These are phyloP conservation scores for Archivesica marissinica DNA, from an alignment of 1,140 invertebrate species.

Conservation along the genomic window DNA sequence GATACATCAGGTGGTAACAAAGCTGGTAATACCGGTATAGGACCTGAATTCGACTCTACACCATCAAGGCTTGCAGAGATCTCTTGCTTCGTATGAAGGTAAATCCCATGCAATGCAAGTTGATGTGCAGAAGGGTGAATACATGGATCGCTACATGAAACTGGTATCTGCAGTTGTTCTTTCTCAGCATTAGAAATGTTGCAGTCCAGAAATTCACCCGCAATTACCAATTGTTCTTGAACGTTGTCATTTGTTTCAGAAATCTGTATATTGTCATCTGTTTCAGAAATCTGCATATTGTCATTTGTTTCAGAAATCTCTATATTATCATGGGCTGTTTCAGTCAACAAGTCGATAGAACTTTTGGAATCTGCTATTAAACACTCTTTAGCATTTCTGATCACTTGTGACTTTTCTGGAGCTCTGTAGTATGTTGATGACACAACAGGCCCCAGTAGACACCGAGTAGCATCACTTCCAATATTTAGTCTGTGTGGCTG, in stretches of 20 bases:
- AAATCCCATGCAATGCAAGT: background rate
- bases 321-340: no score
- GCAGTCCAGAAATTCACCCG: no score
- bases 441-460: conserved; percentile 1
- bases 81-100: background rate
- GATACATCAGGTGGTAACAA: no score
- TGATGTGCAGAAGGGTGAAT: background rate
- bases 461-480: conserved; percentile 5
- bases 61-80: background rate
- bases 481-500: background rate
- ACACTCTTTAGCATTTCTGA: conserved; percentile 3
- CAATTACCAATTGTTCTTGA: no score
- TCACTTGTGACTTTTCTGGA: background rate
- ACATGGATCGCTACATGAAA: background rate
- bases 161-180: background rate
- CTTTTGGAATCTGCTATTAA: no score
- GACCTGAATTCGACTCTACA: background rate
- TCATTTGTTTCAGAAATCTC: no score
- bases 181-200: no score
- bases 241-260: no score
- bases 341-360: no score
- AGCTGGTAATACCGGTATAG: background rate
- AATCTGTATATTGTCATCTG: no score
- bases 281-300: no score
- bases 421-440: conserved; percentile 10